A percentile compares a stretch with the other conserved stretches of the same genome.
Evolutionary conservation across 2,888 invertebrate species (phyloP).

Genomic region (Platycheirus rosarum): DNA sequence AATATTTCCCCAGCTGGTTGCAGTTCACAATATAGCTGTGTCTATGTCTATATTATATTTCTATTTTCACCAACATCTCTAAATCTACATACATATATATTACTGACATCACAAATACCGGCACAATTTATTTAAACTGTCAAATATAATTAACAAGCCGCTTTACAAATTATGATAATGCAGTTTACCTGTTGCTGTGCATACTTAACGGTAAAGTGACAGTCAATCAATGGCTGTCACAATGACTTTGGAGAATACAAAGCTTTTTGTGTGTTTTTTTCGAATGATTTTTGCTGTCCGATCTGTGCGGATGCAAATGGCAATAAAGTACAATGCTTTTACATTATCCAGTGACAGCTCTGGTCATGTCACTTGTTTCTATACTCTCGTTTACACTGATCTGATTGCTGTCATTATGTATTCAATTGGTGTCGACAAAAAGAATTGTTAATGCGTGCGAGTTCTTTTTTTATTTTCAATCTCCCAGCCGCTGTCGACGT

Average conservation of each 20-base stretch:
- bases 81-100: not conserved
- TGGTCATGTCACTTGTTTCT: not conserved
- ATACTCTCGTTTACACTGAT: not conserved
- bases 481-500: not conserved
- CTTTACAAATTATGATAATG: too few species aligned
- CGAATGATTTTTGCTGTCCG: not conserved
- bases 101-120: not conserved
- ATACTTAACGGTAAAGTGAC: not conserved
- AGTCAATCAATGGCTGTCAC: conserved; percentile 13
- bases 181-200: not conserved
- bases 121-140: not conserved
- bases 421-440: conserved; percentile 18
- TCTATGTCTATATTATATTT: too few species aligned
- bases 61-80: too few species aligned
- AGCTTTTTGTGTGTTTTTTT: conserved; percentile 1
- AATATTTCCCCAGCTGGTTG: too few species aligned
- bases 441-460: conserved; percentile 2
- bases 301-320: not conserved
- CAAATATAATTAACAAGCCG: too few species aligned
- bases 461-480: not conserved
- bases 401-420: not conserved
- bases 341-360: not conserved
- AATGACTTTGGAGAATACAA: conserved; percentile 3
- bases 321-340: not conserved
- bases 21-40: too few species aligned